Evolutionary conservation across 64 coral and sea anemone species (phyloP).

Genomic region (Anthopleura sola): DNA sequence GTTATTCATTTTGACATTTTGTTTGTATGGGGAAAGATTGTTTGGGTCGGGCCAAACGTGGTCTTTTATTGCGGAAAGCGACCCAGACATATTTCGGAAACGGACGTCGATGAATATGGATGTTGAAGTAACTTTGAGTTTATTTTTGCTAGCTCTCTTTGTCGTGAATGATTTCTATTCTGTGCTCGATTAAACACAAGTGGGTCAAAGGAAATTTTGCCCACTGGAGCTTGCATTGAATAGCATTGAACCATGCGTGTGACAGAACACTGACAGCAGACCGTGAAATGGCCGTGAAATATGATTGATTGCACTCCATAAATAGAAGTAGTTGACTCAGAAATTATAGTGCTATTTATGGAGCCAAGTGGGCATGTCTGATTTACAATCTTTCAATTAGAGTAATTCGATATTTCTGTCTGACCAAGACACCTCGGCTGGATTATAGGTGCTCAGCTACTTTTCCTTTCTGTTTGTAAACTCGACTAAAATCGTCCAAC

Average conservation of each 20-base stretch:
- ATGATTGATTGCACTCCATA: constrained; percentile 6
- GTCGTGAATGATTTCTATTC: background rate
- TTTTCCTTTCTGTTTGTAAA: background rate
- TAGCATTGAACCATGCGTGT: background rate
- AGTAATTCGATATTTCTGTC: background rate
- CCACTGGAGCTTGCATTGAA: background rate
- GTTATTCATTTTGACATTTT: background rate
- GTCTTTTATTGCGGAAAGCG: background rate
- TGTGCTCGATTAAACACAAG: constrained; percentile 9
- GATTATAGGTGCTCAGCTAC: background rate
- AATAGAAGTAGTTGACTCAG: background rate
- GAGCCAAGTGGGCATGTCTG: background rate
- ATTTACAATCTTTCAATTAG: constrained; percentile 6
- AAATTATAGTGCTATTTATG: background rate
- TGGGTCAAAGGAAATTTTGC: background rate
- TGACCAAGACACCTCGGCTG: background rate
- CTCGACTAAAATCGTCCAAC: background rate
- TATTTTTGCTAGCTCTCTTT: background rate
- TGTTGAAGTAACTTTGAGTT: background rate
- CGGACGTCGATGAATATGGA: background rate
- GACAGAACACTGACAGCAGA: background rate
- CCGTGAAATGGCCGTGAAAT: background rate
- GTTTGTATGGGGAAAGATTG: background rate
- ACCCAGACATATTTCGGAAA: background rate
- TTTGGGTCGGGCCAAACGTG: background rate